phyloP scores from a whole-genome alignment of 2,888 invertebrate species.

The Augochlorella aurata region DNA sequence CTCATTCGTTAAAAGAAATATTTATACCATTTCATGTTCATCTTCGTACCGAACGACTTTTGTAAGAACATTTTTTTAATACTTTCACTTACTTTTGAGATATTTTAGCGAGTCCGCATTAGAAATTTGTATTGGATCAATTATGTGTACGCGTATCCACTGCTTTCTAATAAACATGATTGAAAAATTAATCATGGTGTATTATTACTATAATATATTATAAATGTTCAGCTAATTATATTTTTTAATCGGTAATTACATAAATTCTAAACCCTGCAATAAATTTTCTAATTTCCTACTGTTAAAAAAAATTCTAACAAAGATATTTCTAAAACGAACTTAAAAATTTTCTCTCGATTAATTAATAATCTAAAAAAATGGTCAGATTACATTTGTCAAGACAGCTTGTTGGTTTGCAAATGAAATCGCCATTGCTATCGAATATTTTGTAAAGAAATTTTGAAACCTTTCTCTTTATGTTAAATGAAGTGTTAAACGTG shows the following conservation, averaged over 20 bases:
- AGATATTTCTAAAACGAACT: too few species aligned
- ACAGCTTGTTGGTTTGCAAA: too few species aligned
- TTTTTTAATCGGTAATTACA: not conserved
- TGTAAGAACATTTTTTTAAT: not conserved
- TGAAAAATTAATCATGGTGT: not conserved
- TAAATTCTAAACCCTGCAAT: too few species aligned
- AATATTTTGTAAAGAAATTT: too few species aligned
- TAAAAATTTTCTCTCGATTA: too few species aligned
- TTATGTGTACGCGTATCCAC: not conserved
- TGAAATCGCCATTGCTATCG: too few species aligned
- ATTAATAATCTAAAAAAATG: too few species aligned
- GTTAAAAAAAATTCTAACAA: too few species aligned
- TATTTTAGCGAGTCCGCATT: not conserved
- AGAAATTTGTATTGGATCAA: not conserved
- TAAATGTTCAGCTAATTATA: slow-evolving; percentile 44
- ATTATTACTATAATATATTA: slow-evolving; percentile 45
- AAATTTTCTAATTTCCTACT: not conserved
- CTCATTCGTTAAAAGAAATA: not conserved
- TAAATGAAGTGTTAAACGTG: too few species aligned
- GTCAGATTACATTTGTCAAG: too few species aligned
- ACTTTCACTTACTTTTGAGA: not conserved
- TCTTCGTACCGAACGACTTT: not conserved
- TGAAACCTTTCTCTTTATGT: too few species aligned
- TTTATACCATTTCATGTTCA: not conserved
- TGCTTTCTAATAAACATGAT: not conserved